A percentile compares a stretch with the other conserved stretches of the same genome.
These are phyloP conservation scores for Myotis lucifugus DNA, from an alignment of 2,113 vertebrate species.

Conservation along the genomic window DNA sequence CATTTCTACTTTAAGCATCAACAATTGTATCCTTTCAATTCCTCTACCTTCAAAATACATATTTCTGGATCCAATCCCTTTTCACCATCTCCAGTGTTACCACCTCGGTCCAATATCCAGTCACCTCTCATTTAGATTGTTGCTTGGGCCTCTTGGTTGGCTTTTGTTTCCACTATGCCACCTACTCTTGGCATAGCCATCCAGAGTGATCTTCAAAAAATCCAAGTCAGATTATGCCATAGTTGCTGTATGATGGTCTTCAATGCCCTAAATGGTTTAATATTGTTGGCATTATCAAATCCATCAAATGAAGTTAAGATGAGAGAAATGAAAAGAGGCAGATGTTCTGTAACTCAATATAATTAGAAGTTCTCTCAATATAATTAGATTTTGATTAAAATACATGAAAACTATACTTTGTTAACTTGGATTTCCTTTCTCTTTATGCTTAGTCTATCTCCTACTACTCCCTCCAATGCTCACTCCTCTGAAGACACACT, in stretches of 20 bases:
- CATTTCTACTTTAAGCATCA: background rate
- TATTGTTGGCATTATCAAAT: background rate
- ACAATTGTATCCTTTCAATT: background rate
- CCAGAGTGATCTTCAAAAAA: background rate
- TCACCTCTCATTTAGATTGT: background rate
- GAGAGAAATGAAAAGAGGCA: constrained; percentile 1
- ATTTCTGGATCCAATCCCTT: background rate
- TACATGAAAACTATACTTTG: background rate
- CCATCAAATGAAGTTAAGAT: background rate
- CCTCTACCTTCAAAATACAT: background rate
- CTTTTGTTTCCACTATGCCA: background rate
- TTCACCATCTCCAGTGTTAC: background rate
- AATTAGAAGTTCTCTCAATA: background rate
- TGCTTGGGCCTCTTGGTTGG: background rate
- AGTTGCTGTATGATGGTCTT: background rate
- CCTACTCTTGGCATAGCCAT: background rate
- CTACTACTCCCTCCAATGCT: background rate
- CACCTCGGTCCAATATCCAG: background rate
- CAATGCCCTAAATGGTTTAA: background rate
- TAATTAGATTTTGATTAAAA: constrained; percentile 17
- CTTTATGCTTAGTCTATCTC: background rate
- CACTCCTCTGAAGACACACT: background rate
- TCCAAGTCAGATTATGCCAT: background rate
- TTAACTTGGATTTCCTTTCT: background rate
- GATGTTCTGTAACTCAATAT: background rate